Conservation (phyloP, 2,797 vertebrate genomes). For the Glossophaga mutica region DNA sequence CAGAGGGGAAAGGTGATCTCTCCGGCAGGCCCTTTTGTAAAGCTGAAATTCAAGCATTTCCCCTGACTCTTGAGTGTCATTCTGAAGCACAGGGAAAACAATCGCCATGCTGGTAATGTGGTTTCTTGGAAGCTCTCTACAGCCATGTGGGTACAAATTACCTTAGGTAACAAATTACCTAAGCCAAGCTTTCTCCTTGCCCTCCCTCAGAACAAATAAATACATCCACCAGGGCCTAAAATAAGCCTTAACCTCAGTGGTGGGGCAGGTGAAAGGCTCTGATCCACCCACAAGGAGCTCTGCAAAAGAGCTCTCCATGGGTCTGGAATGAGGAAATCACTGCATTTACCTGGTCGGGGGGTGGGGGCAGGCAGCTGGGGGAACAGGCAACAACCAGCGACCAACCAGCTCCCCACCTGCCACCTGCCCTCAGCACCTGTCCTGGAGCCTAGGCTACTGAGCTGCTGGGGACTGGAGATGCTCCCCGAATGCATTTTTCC, state of each 20-base stretch:
- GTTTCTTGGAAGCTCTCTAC: slow-evolving; percentile 17
- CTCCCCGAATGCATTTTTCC: neutral
- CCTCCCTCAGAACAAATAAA: neutral
- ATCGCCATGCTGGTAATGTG: neutral
- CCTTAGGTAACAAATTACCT: too few species aligned
- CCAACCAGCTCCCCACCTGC: neutral
- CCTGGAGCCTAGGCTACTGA: neutral
- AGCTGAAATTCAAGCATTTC: slow-evolving; percentile 36
- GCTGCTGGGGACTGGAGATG: neutral
- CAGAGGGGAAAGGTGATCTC: neutral
- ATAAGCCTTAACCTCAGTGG: neutral
- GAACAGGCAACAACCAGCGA: neutral
- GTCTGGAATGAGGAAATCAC: neutral
- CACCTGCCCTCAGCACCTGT: neutral
- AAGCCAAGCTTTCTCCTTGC: neutral
- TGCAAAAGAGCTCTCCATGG: neutral
- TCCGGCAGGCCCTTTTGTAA: neutral
- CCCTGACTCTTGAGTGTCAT: neutral
- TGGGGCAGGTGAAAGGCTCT: neutral
- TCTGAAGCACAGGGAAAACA: slow-evolving; percentile 1
- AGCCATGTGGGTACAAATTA: neutral
- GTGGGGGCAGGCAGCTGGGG: neutral
- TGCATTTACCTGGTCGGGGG: neutral
- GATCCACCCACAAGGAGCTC: neutral
- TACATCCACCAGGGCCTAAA: neutral